These are phyloP conservation scores for Drosophila bocqueti DNA, from an alignment of 1,140 invertebrate genomes.

Conservation along the genomic window DNA sequence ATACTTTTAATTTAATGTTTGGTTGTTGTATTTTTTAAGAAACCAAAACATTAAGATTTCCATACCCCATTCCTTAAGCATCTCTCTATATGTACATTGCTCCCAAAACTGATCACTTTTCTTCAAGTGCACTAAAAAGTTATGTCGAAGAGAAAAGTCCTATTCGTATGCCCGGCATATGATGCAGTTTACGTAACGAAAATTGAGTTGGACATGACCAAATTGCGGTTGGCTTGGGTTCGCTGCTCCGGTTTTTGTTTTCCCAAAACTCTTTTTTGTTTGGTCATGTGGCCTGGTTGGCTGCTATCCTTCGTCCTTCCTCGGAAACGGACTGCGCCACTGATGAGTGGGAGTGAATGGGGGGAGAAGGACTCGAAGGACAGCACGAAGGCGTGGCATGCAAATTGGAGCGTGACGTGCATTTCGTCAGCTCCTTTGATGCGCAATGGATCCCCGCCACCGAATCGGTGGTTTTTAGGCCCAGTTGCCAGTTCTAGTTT, in stretches of 20 bases:
- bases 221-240: slow-evolving; percentile 73
- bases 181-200: slow-evolving; percentile 81
- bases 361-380: slow-evolving; percentile 2
- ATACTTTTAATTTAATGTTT: too few species aligned
- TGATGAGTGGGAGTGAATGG: slow-evolving; percentile 17
- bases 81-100: fast-evolving
- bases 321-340: background rate
- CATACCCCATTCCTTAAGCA: too few species aligned
- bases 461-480: slow-evolving; percentile 16
- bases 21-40: background rate
- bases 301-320: slow-evolving; percentile 3
- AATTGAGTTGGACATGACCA: slow-evolving; percentile 81
- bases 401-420: slow-evolving; percentile 79
- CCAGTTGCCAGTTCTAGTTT: slow-evolving; percentile 1
- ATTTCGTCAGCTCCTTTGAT: slow-evolving; percentile 62
- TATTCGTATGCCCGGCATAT: slow-evolving; percentile 55
- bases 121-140: slow-evolving; percentile 43
- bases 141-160: slow-evolving; percentile 65
- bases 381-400: slow-evolving; percentile 52
- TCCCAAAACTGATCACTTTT: background rate
- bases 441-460: slow-evolving; percentile 24
- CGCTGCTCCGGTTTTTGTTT: slow-evolving; percentile 25
- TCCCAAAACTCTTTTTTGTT: slow-evolving; percentile 15
- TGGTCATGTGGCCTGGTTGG: slow-evolving; percentile 21
- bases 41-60: too few species aligned